A percentile compares a stretch with the other conserved stretches of the same genome.
phyloP scores from a whole-genome alignment of 2,113 vertebrate species.

The Oreochromis spilurus region DNA sequence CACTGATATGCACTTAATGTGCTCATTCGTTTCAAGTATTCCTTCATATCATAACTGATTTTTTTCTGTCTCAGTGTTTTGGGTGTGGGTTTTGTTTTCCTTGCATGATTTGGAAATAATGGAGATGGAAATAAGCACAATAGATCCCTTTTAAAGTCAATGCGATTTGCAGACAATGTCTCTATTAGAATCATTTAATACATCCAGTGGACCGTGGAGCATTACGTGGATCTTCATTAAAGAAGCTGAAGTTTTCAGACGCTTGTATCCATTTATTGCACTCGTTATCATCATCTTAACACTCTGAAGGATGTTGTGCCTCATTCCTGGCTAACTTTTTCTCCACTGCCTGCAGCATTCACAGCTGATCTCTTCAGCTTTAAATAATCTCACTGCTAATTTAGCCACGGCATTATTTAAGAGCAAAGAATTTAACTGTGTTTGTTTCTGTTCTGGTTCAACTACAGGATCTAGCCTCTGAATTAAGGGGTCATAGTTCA shows the following conservation, averaged over 20 bases:
- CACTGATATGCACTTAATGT: background rate
- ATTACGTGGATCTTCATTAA: fast-evolving
- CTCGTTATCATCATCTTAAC: background rate
- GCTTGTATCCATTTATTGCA: background rate
- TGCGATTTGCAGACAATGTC: background rate
- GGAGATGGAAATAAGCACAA: background rate
- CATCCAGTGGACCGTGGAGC: background rate
- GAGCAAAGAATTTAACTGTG: background rate
- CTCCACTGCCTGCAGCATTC: background rate
- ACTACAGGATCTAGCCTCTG: background rate
- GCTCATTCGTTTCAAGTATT: background rate
- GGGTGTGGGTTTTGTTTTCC: background rate
- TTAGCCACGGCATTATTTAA: background rate
- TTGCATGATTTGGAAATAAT: background rate
- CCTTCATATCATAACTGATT: background rate
- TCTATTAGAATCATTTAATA: background rate
- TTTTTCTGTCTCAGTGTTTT: background rate
- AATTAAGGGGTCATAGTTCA: conserved; percentile 12
- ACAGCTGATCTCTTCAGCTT: background rate
- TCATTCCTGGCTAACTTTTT: background rate
- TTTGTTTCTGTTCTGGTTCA: background rate
- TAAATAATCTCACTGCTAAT: background rate
- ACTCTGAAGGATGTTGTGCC: background rate
- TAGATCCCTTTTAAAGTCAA: background rate
- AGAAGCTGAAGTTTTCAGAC: background rate